These are phyloP conservation scores for Papilio glaucus DNA, from an alignment of 1,140 invertebrate species.

Conservation along the genomic window DNA sequence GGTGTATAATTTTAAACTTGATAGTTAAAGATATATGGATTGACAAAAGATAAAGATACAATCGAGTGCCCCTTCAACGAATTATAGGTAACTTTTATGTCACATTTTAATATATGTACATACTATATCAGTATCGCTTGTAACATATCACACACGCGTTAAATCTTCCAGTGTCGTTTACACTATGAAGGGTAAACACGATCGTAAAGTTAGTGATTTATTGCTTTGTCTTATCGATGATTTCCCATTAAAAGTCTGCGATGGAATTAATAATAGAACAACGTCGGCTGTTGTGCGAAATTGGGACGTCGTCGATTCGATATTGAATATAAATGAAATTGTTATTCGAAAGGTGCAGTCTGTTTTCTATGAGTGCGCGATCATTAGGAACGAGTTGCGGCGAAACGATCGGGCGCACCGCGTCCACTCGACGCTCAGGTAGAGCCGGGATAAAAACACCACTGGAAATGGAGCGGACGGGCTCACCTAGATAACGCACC, in stretches of 20 bases:
- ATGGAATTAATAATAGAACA: conserved; percentile 45
- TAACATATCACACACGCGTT: neutral
- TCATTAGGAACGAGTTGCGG: conserved; percentile 64
- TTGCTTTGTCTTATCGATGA: conserved; percentile 51
- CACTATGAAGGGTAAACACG: conserved; percentile 44
- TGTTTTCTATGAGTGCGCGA: conserved; percentile 51
- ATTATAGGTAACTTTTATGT: conserved; percentile 5
- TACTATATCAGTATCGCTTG: conserved; percentile 21
- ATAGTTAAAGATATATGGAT: too few relatives aligned
- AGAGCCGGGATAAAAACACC: conserved; percentile 79
- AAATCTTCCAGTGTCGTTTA: conserved; percentile 17
- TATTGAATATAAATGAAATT: conserved; percentile 26
- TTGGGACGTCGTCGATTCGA: conserved; percentile 24
- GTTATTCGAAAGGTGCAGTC: conserved; percentile 48
- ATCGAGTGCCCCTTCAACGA: conserved; percentile 8
- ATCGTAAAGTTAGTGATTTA: conserved; percentile 59
- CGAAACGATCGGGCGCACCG: conserved; percentile 41
- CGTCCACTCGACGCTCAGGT: conserved; percentile 63
- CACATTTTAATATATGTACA: neutral
- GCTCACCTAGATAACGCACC: conserved; percentile 77
- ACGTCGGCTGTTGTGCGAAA: conserved; percentile 36
- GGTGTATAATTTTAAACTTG: neutral
- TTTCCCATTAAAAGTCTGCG: conserved; percentile 42
- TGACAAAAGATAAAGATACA: neutral
- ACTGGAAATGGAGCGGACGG: conserved; percentile 76